These are phyloP conservation scores for Nestor notabilis DNA, from an alignment of 2,113 vertebrate genomes.

Conservation along the genomic window DNA sequence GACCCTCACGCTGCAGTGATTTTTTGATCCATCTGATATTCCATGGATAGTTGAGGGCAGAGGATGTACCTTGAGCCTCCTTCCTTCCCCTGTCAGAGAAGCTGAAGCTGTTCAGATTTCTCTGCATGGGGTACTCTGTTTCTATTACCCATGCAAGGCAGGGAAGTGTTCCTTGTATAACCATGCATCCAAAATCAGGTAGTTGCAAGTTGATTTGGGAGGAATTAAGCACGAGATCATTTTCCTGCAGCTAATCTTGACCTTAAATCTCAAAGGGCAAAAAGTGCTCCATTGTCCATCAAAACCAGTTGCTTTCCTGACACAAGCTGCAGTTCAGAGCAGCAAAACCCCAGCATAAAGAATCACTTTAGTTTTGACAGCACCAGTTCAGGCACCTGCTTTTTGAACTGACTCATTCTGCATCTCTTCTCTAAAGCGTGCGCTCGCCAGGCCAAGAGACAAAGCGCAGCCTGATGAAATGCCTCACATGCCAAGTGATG, in stretches of 20 bases:
- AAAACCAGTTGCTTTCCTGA: background rate
- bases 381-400: background rate
- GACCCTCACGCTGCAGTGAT: background rate
- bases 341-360: background rate
- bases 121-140: background rate
- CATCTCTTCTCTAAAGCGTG: background rate
- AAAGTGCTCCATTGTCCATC: background rate
- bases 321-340: background rate
- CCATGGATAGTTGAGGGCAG: fast-evolving
- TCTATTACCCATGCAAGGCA: background rate
- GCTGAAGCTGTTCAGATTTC: background rate
- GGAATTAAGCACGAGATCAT: background rate
- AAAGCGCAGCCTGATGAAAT: background rate
- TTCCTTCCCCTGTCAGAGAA: background rate
- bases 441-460: background rate
- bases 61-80: background rate
- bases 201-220: background rate
- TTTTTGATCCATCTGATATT: background rate
- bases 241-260: background rate
- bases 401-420: background rate
- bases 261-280: background rate
- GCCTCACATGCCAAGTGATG: background rate
- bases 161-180: background rate
- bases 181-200: background rate
- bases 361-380: conserved; percentile 31